Conservation (phyloP, 2,797 vertebrate species). For the Cynopterus sphinx region DNA sequence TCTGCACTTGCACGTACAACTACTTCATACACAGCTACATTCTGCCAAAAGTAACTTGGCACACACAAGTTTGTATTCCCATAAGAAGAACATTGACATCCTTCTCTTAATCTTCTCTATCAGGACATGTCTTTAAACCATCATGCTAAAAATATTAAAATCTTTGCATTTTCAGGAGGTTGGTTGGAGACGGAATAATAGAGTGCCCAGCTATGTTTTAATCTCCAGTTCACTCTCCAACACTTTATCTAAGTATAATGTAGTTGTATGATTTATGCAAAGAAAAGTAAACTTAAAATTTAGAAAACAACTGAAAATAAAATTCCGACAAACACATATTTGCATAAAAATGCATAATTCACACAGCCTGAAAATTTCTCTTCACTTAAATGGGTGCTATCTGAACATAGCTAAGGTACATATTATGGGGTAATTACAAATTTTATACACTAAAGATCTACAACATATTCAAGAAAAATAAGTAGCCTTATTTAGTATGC, state of each 20-base stretch:
- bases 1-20: neutral
- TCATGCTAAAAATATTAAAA: neutral
- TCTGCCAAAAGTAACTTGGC: neutral
- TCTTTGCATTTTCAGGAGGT: neutral
- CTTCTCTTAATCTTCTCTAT: neutral
- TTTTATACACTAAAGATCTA: neutral
- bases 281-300: neutral
- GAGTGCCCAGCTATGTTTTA: neutral
- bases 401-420: neutral
- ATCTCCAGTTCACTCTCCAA: neutral
- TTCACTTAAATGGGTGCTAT: neutral
- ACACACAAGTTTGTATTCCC: neutral
- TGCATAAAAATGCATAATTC: neutral
- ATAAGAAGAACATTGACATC: neutral
- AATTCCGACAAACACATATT: neutral
- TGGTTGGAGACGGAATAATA: neutral
- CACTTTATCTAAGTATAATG: neutral
- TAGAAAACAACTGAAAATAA: constrained; percentile 19
- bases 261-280: neutral
- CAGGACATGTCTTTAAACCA: neutral
- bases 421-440: neutral
- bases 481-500: constrained; percentile 5
- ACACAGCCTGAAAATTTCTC: neutral
- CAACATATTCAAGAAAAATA: neutral
- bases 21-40: neutral